A percentile compares a stretch with the other conserved stretches of the same genome.
phyloP scores from a whole-genome alignment of 2,113 vertebrate species.

The Spermophilus dauricus region DNA sequence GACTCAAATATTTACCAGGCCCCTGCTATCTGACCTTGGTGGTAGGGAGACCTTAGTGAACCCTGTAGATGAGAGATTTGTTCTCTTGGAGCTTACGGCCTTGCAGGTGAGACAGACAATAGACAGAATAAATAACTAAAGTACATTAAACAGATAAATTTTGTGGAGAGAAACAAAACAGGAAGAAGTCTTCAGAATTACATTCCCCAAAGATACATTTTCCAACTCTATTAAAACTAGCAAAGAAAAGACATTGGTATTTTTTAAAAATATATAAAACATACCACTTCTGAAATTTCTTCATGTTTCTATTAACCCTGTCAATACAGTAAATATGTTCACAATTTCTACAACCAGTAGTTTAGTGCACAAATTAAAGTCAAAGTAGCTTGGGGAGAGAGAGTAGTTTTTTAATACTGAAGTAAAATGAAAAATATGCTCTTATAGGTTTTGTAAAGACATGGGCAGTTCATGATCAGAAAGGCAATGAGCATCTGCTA shows the following conservation, averaged over 20 bases:
- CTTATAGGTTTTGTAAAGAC: background rate
- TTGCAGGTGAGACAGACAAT: background rate
- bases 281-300: conserved; percentile 24
- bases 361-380: conserved; percentile 32
- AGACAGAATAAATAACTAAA: background rate
- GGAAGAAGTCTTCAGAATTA: conserved; percentile 27
- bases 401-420: background rate
- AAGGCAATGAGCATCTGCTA: background rate
- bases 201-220: conserved; percentile 43
- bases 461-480: background rate
- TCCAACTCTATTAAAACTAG: background rate
- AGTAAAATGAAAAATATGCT: background rate
- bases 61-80: background rate
- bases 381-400: background rate
- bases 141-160: conserved; percentile 29
- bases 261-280: conserved; percentile 29
- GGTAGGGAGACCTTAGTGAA: background rate
- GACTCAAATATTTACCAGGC: background rate
- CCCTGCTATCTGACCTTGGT: background rate
- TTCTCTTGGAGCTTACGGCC: background rate
- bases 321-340: background rate
- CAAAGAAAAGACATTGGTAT: background rate
- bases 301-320: background rate
- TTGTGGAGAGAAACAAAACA: background rate
- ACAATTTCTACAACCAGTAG: conserved; percentile 10